These are phyloP conservation scores for Mylabris sibirica DNA, from an alignment of 2,888 invertebrate species.

Conservation along the genomic window DNA sequence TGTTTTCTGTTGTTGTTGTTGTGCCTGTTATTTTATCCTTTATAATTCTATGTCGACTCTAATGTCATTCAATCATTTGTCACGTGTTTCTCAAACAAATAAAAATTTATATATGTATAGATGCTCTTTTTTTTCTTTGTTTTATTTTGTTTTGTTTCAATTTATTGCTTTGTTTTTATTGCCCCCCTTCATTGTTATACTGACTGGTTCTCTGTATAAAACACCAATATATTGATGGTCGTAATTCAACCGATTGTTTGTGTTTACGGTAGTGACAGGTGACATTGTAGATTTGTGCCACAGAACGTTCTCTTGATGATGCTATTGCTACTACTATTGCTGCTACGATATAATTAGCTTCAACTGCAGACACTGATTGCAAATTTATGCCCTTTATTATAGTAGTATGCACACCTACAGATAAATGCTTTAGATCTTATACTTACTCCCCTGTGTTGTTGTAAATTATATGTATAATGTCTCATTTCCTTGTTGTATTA, in stretches of 20 bases:
- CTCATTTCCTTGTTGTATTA: conserved; percentile 6
- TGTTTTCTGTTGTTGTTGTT: background rate
- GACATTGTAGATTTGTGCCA: conserved; percentile 5
- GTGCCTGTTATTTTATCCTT: background rate
- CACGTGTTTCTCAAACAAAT: background rate
- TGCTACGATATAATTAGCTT: conserved; percentile 30
- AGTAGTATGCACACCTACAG: background rate
- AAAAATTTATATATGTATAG: background rate
- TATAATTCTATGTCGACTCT: background rate
- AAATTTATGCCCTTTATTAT: conserved; percentile 31
- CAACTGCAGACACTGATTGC: conserved; percentile 32
- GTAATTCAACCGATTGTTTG: conserved; percentile 17
- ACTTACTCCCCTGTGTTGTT: conserved; percentile 4
- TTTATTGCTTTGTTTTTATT: conserved; percentile 5
- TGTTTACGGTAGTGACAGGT: conserved; percentile 15
- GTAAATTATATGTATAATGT: conserved; percentile 5
- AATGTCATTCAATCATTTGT: background rate
- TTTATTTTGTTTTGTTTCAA: conserved; percentile 3
- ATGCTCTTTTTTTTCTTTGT: no score
- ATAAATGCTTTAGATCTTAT: background rate
- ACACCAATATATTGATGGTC: conserved; percentile 12
- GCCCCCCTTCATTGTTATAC: background rate
- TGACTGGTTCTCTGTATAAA: conserved; percentile 1
- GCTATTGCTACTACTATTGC: background rate
- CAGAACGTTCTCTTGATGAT: conserved; percentile 11